Evolutionary conservation across 2,888 invertebrate species (phyloP).

Genomic region (Folsomia candida): DNA sequence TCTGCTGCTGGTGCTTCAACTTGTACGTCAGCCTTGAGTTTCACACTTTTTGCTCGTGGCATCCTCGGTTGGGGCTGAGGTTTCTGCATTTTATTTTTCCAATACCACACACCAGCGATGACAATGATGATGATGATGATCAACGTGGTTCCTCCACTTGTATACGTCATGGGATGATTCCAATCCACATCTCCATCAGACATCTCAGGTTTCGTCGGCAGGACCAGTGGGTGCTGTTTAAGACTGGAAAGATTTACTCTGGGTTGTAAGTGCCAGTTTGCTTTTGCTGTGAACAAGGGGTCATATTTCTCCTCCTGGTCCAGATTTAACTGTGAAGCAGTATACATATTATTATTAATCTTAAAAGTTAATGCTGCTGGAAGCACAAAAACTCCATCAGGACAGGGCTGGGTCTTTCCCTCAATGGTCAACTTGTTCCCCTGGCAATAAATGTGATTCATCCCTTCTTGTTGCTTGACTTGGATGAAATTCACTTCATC

Average conservation of each 20-base stretch:
- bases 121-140: too few species aligned
- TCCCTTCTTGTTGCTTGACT: neutral
- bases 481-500: neutral
- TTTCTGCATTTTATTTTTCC: too few species aligned
- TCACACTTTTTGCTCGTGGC: too few species aligned
- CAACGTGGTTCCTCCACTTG: too few species aligned
- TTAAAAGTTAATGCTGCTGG: neutral
- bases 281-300: neutral
- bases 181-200: too few species aligned
- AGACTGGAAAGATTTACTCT: neutral
- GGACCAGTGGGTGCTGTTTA: too few species aligned
- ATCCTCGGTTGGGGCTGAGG: too few species aligned
- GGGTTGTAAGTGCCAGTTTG: neutral
- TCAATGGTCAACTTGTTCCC: neutral
- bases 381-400: neutral
- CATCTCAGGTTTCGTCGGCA: too few species aligned
- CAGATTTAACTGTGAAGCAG: neutral
- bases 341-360: neutral
- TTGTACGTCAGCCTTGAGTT: too few species aligned
- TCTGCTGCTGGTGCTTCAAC: too few species aligned
- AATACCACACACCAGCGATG: too few species aligned
- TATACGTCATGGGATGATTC: too few species aligned
- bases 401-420: neutral
- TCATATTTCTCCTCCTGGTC: neutral
- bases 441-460: neutral